These are phyloP conservation scores for Aradus depressus DNA, from an alignment of 2,888 invertebrate genomes.

Conservation along the genomic window DNA sequence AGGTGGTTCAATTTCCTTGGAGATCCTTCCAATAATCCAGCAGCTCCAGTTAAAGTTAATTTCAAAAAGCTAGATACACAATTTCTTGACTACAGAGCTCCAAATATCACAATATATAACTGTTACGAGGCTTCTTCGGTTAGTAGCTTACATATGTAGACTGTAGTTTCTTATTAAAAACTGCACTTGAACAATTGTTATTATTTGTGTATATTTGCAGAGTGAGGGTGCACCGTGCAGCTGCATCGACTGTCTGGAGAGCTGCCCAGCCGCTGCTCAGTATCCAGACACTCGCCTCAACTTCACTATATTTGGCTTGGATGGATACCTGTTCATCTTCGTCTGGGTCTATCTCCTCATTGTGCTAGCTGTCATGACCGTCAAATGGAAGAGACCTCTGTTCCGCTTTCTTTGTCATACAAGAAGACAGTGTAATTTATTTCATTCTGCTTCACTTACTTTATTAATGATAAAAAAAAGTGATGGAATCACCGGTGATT, in stretches of 20 bases:
- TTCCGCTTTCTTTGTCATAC: no score
- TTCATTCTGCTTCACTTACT: no score
- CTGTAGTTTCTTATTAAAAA: no score
- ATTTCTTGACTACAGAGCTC: conserved; percentile 43
- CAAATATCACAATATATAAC: conserved; percentile 49
- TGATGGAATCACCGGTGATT: no score
- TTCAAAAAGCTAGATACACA: conserved; percentile 47
- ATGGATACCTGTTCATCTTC: conserved; percentile 46
- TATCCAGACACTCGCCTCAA: conserved; percentile 38
- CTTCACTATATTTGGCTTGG: conserved; percentile 48
- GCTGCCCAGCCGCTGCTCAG: conserved; percentile 59
- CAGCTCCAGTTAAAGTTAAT: conserved; percentile 65
- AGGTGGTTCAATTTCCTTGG: conserved; percentile 47
- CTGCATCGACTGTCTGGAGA: conserved; percentile 70
- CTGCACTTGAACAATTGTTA: conserved; percentile 2
- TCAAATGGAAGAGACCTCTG: neutral
- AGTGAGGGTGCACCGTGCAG: conserved; percentile 63
- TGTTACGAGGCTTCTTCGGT: conserved; percentile 46
- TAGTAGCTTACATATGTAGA: neutral
- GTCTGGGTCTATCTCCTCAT: neutral
- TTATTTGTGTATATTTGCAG: conserved; percentile 34
- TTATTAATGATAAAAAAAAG: no score
- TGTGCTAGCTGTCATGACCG: neutral
- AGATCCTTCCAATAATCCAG: conserved; percentile 41
- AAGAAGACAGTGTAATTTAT: no score